These are phyloP conservation scores for Pyrgus malvae DNA, from an alignment of 2,888 invertebrate species.

Conservation along the genomic window DNA sequence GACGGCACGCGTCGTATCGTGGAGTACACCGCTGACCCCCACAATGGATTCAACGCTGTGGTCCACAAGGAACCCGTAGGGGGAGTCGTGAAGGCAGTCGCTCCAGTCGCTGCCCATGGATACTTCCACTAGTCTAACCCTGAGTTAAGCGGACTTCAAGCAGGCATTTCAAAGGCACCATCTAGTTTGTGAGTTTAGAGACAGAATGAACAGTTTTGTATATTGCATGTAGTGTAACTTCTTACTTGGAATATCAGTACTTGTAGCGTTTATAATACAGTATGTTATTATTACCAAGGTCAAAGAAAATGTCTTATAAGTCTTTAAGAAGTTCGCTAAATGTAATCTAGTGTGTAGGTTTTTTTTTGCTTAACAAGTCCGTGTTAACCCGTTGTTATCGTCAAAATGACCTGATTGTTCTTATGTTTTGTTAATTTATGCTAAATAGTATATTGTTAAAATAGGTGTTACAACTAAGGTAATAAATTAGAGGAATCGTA, in stretches of 20 bases:
- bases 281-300: too few species aligned
- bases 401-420: constrained; percentile 52
- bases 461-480: constrained; percentile 67
- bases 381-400: constrained; percentile 22
- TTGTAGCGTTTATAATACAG: not conserved
- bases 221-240: not conserved
- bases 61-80: constrained; percentile 83
- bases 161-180: not conserved
- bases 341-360: not conserved
- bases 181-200: not conserved
- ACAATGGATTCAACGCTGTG: constrained; percentile 85
- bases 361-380: constrained; percentile 2
- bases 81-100: constrained; percentile 69
- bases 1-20: constrained; percentile 84
- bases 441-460: constrained; percentile 46
- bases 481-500: constrained; percentile 76
- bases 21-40: constrained; percentile 85
- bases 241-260: not conserved
- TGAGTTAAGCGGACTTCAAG: constrained; percentile 35
- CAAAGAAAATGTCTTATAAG: too few species aligned
- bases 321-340: too few species aligned
- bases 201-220: not conserved
- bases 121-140: constrained; percentile 31
- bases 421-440: constrained; percentile 40
- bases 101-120: constrained; percentile 55